Evolutionary conservation across 2,888 invertebrate genomes (phyloP), one percentile per base, ranked within the genome.

Genomic region (Dasysyrphus albostriatus): DNA sequence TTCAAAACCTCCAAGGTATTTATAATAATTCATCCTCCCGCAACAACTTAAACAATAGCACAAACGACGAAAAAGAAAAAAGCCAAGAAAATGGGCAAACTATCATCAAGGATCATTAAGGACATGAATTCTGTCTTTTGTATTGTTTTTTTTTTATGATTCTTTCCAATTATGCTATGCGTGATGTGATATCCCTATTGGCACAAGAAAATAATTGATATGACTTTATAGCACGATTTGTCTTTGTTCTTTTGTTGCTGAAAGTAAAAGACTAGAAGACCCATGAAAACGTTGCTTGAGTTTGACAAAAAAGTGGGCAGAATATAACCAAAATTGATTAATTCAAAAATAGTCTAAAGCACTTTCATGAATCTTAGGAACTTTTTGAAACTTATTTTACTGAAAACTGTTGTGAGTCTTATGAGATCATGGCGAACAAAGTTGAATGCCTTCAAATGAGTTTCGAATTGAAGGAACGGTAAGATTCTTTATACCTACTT

Each of bases 41-140:
- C 83, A 69, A 69, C 34, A 24, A 24, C 7, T 19, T 16, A 24
- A 76, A 76, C 73, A 74, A 74, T 42, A 54, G 54, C 47, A 29
- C 44, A 24, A 51, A 19, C 34, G 37, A 10, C 12, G 14, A 5
- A 29, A 29, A 44, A 12, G 29, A 5, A 14, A 56, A n/a, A 67
- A 10, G 14, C 39, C 10, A 59, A 44, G 19, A 73, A 42, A 69
- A 74, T 61, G 32, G 73, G 42, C 16, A 72, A 84, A 82, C 85
- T 77, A 85, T 82, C 77, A 82, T 77, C 85, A 77, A 73, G 69
- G 77, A 74, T 85, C 69, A 85, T 82, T 78, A 85, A 77, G 49
- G 75, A 65, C 72, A 80, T 72, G 42, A 59, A 39, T 72, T 83
- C 37, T 54, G 34, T 47, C 34, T 58, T 58, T 58, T 34, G 58